Percentiles rank a stretch among this genome's conserved stretches.
phyloP scores from a whole-genome alignment of 2,113 vertebrate genomes.

The Campylomormyrus tamandua region DNA sequence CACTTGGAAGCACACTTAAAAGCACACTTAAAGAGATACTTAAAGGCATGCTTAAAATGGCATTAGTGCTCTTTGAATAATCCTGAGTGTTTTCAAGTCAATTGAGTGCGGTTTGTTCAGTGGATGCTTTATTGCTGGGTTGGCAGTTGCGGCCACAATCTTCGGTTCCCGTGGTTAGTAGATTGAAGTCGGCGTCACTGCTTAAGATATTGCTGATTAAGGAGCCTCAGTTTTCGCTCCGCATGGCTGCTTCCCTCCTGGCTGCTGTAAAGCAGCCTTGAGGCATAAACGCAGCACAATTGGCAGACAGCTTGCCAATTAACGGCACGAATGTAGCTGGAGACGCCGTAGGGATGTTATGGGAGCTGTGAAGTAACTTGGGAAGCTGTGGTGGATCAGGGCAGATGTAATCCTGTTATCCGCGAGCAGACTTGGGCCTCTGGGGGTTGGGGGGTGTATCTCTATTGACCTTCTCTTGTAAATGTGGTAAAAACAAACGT shows the following conservation, averaged over 20 bases:
- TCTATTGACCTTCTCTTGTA: not conserved
- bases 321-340: not conserved
- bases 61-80: not conserved
- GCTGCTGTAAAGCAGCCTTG: not conserved
- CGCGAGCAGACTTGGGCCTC: not conserved
- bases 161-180: not conserved
- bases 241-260: not conserved
- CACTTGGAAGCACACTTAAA: not conserved
- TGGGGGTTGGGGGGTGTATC: not conserved
- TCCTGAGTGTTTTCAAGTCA: not conserved
- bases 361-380: not conserved
- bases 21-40: not conserved
- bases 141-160: not conserved
- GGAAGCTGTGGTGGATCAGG: not conserved
- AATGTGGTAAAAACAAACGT: not conserved
- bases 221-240: not conserved
- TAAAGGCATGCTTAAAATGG: not conserved
- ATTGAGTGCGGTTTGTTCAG: not conserved
- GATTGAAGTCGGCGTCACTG: not conserved
- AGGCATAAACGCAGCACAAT: not conserved
- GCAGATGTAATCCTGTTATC: constrained; percentile 22
- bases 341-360: not conserved
- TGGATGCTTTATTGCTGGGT: not conserved
- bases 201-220: not conserved
- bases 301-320: not conserved